Base-by-base conservation (phyloP, 1,140 invertebrate genomes). In the Drosophila lacertosa region DNA sequence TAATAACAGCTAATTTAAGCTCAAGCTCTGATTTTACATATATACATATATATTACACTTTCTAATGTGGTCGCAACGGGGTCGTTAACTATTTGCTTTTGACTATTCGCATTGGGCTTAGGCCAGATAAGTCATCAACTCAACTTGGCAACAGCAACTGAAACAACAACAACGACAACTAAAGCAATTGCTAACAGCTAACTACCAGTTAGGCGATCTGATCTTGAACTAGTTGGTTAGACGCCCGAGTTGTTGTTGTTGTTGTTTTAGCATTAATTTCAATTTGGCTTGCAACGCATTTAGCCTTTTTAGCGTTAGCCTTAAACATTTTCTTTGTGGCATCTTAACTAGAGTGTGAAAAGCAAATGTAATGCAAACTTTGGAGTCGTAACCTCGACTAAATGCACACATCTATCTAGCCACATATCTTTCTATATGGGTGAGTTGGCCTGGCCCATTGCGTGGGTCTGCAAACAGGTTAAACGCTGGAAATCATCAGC, bases 331-430 rank as follows among this genome's bases (percentile, higher is more conserved):
- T 33, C 39, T 39, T 50, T 68, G 50, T 58, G 62, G 32, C 60
- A 66, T 57, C 77, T 80, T 73, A 84, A 84, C 72, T 84, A 77
- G 80, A 84, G 59, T 84, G 80, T 84, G 81, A 84, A 84, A 83
- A 83, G 58, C 39, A 47, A 45, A 48, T 75, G 75, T 82, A 80
- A 86, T 86, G 81, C 77, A 74, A 86, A 50, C 68, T 80, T 74
- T 59, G 60, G 59, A 58, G 55, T 73, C 60, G 45, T 65, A 80
- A 53, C 78, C 79, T 83, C 63, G 79, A 70, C 44, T 45, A 22
- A 32, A 39, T n/a, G n/a, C 26, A 29, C 26, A 29, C 9, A 16
- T 50, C 2, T 59, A 48, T 47, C 22, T 44, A 40, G 18, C 20
- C n/a, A n/a, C n/a, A n/a, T 35, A 20, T 13, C 15, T 24, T 35